Percentiles rank a stretch among this genome's conserved stretches.
These are phyloP conservation scores for Nematolebias whitei DNA, from an alignment of 2,113 vertebrate species.

Conservation along the genomic window DNA sequence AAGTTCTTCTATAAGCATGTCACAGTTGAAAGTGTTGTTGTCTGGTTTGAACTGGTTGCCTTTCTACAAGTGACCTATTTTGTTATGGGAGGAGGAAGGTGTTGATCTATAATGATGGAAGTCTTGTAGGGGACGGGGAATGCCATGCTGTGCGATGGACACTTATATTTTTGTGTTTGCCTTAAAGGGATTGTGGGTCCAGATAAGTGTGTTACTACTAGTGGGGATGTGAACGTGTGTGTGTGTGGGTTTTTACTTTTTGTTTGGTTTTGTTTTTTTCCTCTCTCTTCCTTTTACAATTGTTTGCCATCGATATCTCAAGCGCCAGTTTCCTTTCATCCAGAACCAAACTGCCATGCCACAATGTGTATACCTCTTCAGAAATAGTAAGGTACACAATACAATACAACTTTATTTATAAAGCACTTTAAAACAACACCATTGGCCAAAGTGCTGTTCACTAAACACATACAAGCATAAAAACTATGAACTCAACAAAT, in stretches of 20 bases:
- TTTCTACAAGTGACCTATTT: background rate
- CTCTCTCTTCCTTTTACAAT: background rate
- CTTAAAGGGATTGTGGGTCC: background rate
- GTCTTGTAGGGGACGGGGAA: background rate
- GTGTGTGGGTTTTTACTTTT: background rate
- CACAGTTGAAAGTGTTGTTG: background rate
- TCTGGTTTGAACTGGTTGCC: no score
- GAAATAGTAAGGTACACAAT: conserved; percentile 1
- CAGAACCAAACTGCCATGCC: background rate
- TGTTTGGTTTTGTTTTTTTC: background rate
- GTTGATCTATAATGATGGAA: background rate
- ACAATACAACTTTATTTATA: no score
- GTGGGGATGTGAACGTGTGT: background rate
- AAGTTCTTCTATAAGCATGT: background rate
- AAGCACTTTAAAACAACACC: no score
- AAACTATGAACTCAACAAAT: no score
- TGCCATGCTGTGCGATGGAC: conserved; percentile 3
- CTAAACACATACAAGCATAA: no score
- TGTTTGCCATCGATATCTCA: background rate
- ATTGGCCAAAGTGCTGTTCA: no score
- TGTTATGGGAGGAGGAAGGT: background rate
- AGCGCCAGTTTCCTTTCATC: background rate
- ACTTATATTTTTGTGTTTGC: no score
- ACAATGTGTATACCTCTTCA: background rate
- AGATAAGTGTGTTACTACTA: background rate